phyloP scores from a whole-genome alignment of 2,113 vertebrate genomes.

The Psilopogon haemacephalus region DNA sequence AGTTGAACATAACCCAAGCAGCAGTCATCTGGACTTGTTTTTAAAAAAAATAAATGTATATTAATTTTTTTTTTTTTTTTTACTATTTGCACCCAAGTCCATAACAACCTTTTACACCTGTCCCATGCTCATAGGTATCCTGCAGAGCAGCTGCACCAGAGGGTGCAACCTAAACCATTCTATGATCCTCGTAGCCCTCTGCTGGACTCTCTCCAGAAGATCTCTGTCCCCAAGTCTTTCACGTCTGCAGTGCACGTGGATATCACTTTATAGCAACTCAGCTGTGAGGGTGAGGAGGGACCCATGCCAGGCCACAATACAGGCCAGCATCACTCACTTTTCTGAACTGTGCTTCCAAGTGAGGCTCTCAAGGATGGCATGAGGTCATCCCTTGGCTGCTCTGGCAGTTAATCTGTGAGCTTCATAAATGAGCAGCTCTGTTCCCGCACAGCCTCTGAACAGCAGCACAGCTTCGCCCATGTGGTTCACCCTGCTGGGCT shows the following conservation, averaged over 20 bases:
- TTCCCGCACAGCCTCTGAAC: background rate
- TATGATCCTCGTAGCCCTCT: no score
- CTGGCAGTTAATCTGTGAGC: background rate
- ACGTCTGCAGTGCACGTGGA: fast-evolving
- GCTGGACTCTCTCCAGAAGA: no score
- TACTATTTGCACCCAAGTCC: fast-evolving
- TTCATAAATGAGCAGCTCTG: background rate
- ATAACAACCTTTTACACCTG: background rate
- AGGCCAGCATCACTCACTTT: no score
- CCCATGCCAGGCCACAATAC: fast-evolving
- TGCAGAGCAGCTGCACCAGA: background rate
- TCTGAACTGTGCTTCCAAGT: background rate
- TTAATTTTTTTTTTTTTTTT: no score
- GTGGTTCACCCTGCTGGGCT: background rate
- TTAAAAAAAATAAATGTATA: no score
- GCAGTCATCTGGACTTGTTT: background rate
- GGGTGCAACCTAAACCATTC: no score
- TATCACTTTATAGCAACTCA: background rate
- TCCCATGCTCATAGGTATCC: fast-evolving
- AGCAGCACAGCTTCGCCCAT: fast-evolving
- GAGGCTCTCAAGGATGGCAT: background rate
- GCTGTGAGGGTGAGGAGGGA: background rate
- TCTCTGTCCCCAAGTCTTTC: background rate
- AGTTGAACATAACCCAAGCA: background rate
- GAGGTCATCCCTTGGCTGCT: background rate